A percentile compares a stretch with the other conserved stretches of the same genome.
These are phyloP conservation scores for Xenus cinereus DNA, from an alignment of 2,113 vertebrate genomes.

Conservation along the genomic window DNA sequence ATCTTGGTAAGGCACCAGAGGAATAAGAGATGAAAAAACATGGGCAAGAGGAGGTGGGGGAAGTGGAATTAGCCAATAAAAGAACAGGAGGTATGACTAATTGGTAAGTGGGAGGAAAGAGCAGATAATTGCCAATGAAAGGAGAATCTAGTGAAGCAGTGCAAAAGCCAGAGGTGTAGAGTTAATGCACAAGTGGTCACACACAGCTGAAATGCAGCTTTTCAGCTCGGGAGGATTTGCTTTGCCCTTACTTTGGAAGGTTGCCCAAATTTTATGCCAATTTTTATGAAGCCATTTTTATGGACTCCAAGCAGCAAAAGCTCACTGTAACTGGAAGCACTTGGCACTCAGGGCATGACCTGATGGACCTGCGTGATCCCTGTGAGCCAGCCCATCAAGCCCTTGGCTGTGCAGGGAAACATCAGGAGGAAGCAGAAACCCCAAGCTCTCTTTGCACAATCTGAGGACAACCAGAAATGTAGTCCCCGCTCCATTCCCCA, in stretches of 20 bases:
- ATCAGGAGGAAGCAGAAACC: not conserved
- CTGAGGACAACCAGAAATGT: not conserved
- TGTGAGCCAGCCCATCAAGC: rapidly evolving
- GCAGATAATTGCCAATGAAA: not conserved
- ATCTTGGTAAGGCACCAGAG: not conserved
- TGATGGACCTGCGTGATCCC: not conserved
- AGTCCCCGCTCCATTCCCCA: not conserved
- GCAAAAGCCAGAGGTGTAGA: not conserved
- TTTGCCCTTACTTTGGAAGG: not conserved
- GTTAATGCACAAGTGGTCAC: not conserved
- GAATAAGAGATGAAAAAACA: not conserved
- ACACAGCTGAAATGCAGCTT: not conserved
- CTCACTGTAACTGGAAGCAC: not conserved
- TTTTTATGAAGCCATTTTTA: not conserved
- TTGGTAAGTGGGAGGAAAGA: not conserved
- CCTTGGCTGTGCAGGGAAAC: not conserved
- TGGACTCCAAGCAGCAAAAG: not conserved
- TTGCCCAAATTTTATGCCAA: not conserved
- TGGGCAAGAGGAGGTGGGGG: not conserved
- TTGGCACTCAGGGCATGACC: not conserved
- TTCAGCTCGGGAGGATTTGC: not conserved
- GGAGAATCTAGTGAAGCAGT: not conserved
- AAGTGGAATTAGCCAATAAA: not conserved
- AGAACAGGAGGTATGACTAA: not conserved
- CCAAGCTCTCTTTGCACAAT: not conserved